A percentile compares a stretch with the other conserved stretches of the same genome.
phyloP scores from a whole-genome alignment of 1,140 invertebrate species.

The Halyomorpha halys region DNA sequence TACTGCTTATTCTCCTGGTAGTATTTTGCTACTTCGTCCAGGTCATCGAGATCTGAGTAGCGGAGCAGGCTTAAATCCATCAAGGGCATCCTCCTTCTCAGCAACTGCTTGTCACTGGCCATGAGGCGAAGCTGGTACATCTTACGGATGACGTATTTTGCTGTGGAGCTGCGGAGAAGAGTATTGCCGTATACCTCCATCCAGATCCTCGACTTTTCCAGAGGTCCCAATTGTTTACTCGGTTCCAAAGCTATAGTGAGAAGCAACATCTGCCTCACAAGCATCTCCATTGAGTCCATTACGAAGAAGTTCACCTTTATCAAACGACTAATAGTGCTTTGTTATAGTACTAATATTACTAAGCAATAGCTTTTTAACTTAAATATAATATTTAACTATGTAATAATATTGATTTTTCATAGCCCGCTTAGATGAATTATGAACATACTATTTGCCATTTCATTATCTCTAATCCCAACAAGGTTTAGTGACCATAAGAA shows the following conservation, averaged over 20 bases:
- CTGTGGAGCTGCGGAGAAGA: slow-evolving; percentile 58
- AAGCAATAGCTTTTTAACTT: too few species aligned
- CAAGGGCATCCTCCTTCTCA: slow-evolving; percentile 49
- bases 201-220: slow-evolving; percentile 60
- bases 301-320: slow-evolving; percentile 52
- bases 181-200: slow-evolving; percentile 73
- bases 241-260: slow-evolving; percentile 56
- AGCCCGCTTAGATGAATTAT: too few species aligned
- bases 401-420: too few species aligned
- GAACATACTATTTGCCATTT: too few species aligned
- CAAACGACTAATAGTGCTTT: background rate
- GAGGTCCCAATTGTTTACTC: slow-evolving; percentile 49
- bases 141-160: slow-evolving; percentile 59
- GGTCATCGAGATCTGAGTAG: slow-evolving; percentile 66
- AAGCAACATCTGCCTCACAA: slow-evolving; percentile 62
- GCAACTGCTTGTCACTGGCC: slow-evolving; percentile 55
- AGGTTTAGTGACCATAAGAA: too few species aligned
- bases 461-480: too few species aligned
- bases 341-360: too few species aligned
- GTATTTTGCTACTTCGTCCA: slow-evolving; percentile 71
- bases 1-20: slow-evolving; percentile 60
- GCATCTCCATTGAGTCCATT: slow-evolving; percentile 59
- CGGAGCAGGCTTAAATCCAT: slow-evolving; percentile 53
- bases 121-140: slow-evolving; percentile 49
- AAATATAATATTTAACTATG: too few species aligned